A percentile compares a stretch with the other conserved stretches of the same genome.
Conservation (phyloP, 1,140 invertebrate species). For the Heliconius eleuchia region DNA sequence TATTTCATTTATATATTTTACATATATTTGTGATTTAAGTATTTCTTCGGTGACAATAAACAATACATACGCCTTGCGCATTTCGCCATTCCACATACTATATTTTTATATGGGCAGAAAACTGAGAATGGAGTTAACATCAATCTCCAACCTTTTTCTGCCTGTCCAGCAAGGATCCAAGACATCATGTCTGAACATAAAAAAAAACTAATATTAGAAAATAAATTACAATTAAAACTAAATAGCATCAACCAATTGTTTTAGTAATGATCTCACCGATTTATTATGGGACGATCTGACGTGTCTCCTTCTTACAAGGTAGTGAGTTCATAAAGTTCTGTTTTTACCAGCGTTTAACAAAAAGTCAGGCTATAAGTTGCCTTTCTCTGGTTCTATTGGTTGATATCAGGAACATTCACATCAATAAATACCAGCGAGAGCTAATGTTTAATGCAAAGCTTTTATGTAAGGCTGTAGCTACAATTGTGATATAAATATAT, state of each 20-base stretch:
- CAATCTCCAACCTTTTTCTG: neutral
- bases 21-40: too few species aligned
- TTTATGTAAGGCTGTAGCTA: constrained; percentile 3
- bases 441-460: constrained; percentile 47
- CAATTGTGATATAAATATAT: constrained; percentile 2
- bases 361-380: constrained; percentile 32
- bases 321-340: constrained; percentile 28
- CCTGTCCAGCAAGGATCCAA: neutral
- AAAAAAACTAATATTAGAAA: constrained; percentile 3
- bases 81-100: neutral
- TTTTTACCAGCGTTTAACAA: constrained; percentile 34
- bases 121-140: neutral
- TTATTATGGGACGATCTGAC: constrained; percentile 35
- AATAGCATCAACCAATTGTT: neutral
- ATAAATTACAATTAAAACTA: constrained; percentile 17
- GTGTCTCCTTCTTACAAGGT: constrained; percentile 33
- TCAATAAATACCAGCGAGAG: constrained; percentile 47
- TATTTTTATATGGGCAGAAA: neutral
- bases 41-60: too few species aligned
- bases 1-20: too few species aligned
- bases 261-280: constrained; percentile 1
- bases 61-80: too few species aligned
- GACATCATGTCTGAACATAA: neutral
- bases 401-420: constrained; percentile 42
- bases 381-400: constrained; percentile 24